Conservation (phyloP, 1,140 invertebrate species). For the Medauroidea extradentata region DNA sequence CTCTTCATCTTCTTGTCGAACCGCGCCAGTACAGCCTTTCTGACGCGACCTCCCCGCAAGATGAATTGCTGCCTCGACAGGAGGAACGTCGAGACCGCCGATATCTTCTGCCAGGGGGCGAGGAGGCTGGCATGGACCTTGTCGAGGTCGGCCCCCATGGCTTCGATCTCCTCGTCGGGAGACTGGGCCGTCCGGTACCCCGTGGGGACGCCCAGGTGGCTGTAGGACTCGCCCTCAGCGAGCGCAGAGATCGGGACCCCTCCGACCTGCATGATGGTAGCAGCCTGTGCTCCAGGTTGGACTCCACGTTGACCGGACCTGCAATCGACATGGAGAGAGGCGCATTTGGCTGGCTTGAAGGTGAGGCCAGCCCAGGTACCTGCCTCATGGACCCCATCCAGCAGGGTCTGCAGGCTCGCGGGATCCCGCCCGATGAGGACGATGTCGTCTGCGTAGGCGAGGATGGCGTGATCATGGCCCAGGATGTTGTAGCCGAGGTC, state of each 20-base stretch:
- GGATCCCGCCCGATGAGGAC: constrained; percentile 4
- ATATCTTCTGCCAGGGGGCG: constrained; percentile 40
- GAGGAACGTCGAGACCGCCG: constrained; percentile 25
- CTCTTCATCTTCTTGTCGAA: constrained; percentile 1
- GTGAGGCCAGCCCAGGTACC: not conserved
- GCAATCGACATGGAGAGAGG: not conserved
- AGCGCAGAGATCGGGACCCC: too few species aligned
- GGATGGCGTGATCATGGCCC: not conserved
- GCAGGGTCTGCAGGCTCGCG: not conserved
- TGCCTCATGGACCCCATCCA: not conserved
- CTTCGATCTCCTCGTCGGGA: constrained; percentile 18
- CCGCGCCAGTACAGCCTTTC: not conserved
- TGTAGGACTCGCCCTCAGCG: constrained; percentile 17
- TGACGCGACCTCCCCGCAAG: not conserved
- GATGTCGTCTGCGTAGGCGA: constrained; percentile 25
- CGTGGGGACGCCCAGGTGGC: constrained; percentile 30
- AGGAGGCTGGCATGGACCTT: constrained; percentile 25
- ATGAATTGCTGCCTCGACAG: constrained; percentile 16
- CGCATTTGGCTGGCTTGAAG: constrained; percentile 5
- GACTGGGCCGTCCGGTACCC: constrained; percentile 25
- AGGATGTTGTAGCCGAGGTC: not conserved
- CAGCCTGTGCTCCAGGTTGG: not conserved
- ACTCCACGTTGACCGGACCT: not conserved
- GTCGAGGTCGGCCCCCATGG: constrained; percentile 14
- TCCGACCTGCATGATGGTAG: not conserved